These are phyloP conservation scores for Idaea dimidiata DNA, from an alignment of 2,888 invertebrate genomes.

Conservation along the genomic window DNA sequence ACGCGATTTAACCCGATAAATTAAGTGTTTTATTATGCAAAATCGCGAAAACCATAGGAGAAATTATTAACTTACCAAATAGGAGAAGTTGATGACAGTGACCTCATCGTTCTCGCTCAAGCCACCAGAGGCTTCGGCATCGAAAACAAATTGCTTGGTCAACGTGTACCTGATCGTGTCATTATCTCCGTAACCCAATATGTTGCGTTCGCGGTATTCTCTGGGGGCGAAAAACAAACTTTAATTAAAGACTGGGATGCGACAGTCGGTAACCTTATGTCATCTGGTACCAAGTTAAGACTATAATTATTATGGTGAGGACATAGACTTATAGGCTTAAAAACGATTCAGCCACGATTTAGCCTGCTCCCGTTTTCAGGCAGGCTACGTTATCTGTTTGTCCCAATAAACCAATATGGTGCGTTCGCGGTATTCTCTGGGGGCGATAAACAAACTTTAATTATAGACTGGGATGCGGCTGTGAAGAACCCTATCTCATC, in stretches of 20 bases:
- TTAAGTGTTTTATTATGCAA: no score
- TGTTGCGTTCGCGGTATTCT: slow-evolving; percentile 62
- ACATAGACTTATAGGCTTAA: no score
- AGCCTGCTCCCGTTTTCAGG: no score
- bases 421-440: slow-evolving; percentile 68
- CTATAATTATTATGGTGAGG: no score
- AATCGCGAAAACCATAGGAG: neutral
- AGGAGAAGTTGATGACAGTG: slow-evolving; percentile 79
- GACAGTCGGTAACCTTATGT: no score
- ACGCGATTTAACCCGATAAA: no score
- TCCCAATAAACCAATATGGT: slow-evolving; percentile 63
- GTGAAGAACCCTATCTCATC: no score
- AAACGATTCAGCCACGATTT: no score
- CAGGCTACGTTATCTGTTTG: no score
- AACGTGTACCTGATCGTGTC: slow-evolving; percentile 78
- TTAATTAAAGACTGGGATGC: no score
- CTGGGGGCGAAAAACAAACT: slow-evolving; percentile 45
- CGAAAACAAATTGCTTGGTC: slow-evolving; percentile 77
- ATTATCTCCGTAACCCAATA: slow-evolving; percentile 66
- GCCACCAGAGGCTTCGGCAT: slow-evolving; percentile 65
- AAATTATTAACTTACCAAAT: slow-evolving; percentile 67
- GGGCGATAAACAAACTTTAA: slow-evolving; percentile 23
- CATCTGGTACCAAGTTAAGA: no score
- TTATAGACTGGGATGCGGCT: no score
- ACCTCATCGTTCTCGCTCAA: slow-evolving; percentile 73